These are phyloP conservation scores for Morelia viridis DNA, from an alignment of 2,797 vertebrate genomes.

Conservation along the genomic window DNA sequence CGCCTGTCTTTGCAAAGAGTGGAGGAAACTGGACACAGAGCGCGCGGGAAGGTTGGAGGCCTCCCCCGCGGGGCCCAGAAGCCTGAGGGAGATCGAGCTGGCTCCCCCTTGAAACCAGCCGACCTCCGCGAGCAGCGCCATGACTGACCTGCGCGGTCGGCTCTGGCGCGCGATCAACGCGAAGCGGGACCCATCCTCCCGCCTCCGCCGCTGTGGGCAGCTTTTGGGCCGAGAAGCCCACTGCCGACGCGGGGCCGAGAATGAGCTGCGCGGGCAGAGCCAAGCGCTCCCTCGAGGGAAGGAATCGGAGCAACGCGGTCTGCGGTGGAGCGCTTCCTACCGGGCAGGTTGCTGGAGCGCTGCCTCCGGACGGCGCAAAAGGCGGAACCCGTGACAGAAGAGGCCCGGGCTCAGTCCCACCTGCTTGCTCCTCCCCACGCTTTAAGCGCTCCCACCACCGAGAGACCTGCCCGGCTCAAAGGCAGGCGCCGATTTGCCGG, in stretches of 20 bases:
- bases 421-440: not conserved
- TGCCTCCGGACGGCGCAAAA: not conserved
- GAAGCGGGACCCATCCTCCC: too few relatives aligned
- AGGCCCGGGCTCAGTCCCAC: not conserved
- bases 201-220: not conserved
- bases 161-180: not conserved
- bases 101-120: not conserved
- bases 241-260: not conserved
- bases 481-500: not conserved
- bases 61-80: not conserved
- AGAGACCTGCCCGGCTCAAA: not conserved
- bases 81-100: not conserved
- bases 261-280: not conserved
- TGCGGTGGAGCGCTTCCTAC: not conserved
- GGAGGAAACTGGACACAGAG: not conserved
- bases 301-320: not conserved
- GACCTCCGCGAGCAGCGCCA: not conserved
- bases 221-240: not conserved
- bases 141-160: not conserved
- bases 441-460: not conserved
- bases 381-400: not conserved
- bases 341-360: not conserved
- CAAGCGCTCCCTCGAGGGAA: not conserved
- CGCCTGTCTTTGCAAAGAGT: not conserved
- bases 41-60: not conserved